Conservation (phyloP, 1,140 invertebrate species). For the Ceratina calcarata region DNA sequence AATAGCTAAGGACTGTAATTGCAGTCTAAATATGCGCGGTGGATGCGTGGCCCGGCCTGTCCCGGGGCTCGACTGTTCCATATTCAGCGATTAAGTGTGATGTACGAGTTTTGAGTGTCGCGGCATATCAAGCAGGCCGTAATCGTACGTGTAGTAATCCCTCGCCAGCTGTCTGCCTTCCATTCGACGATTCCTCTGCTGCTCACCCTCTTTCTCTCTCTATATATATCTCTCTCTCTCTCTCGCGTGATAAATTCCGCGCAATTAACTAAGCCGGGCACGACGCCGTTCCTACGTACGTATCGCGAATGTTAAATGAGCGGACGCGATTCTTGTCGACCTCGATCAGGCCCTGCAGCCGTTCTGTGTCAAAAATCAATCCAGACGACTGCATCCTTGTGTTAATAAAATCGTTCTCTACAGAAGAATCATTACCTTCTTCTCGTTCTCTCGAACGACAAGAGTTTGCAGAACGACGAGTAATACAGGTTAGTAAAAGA, state of each 20-base stretch:
- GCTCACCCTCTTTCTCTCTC: no score
- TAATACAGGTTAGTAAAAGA: no score
- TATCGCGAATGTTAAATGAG: conserved; percentile 46
- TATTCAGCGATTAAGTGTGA: conserved; percentile 79
- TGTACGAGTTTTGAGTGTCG: conserved; percentile 77
- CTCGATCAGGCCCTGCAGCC: conserved; percentile 14
- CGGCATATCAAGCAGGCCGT: conserved; percentile 76
- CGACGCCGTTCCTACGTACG: conserved; percentile 31
- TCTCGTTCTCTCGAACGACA: conserved; percentile 3
- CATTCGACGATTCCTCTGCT: not conserved
- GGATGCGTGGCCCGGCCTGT: conserved; percentile 52
- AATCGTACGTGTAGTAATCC: conserved; percentile 65
- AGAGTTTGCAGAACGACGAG: no score
- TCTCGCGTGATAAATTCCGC: conserved; percentile 67
- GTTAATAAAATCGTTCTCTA: no score
- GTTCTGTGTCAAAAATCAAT: not conserved
- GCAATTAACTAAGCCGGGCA: conserved; percentile 66
- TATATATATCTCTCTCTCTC: no score
- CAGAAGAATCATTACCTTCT: not conserved
- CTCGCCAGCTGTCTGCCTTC: conserved; percentile 39
- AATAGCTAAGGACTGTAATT: conserved; percentile 74
- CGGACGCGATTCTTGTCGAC: conserved; percentile 31
- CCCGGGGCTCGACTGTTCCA: conserved; percentile 69
- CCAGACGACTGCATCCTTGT: not conserved
- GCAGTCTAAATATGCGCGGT: conserved; percentile 72